Evolutionary conservation across 2,888 invertebrate species (phyloP).

Genomic region (Ophion slaviceki): DNA sequence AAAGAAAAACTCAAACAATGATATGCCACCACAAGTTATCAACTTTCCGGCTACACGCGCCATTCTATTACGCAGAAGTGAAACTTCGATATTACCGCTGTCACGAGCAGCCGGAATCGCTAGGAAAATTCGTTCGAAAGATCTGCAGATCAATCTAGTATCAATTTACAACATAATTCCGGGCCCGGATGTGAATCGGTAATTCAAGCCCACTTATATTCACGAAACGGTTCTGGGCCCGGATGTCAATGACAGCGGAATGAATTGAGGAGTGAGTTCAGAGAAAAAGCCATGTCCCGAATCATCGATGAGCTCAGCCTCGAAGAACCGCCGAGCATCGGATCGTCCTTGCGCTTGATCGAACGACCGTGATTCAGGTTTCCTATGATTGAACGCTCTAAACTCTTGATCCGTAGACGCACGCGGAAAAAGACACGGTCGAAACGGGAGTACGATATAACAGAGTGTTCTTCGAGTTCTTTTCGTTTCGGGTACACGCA

Average conservation of each 20-base stretch:
- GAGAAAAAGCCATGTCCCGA: constrained; percentile 31
- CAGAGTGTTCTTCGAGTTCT: constrained; percentile 2
- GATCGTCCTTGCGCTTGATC: neutral
- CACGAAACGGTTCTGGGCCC: neutral
- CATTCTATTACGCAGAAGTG: too few species aligned
- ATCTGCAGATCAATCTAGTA: too few species aligned
- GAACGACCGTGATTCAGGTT: neutral
- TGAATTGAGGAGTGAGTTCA: neutral
- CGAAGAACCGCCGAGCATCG: neutral
- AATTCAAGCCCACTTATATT: too few species aligned
- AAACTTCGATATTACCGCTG: too few species aligned
- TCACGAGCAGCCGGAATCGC: too few species aligned
- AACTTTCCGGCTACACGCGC: too few species aligned
- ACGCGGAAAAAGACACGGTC: neutral
- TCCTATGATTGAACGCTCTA: neutral
- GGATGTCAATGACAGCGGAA: neutral
- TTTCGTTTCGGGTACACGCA: neutral
- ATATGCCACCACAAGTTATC: too few species aligned
- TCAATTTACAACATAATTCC: too few species aligned
- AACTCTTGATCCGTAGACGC: neutral
- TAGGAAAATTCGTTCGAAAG: too few species aligned
- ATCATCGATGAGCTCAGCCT: constrained; percentile 44
- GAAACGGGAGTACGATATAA: constrained; percentile 22
- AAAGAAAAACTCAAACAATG: too few species aligned
- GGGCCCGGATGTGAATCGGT: too few species aligned